Evolutionary conservation across 2,797 vertebrate species (phyloP).

Genomic region (Anguilla pacifica): DNA sequence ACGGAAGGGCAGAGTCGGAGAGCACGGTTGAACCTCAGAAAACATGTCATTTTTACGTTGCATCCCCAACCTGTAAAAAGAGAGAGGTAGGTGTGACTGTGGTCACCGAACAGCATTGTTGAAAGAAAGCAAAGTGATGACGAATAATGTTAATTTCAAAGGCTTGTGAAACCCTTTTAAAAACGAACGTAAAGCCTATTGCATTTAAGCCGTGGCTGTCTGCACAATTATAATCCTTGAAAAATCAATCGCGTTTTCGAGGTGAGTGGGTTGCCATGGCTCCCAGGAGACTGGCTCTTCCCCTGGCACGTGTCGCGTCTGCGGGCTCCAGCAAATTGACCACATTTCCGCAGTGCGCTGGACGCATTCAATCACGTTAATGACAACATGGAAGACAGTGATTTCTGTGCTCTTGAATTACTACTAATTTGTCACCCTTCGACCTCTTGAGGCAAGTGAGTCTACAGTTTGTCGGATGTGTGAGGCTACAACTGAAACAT

Average conservation of each 20-base stretch:
- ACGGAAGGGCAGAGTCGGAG: background rate
- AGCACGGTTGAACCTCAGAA: background rate
- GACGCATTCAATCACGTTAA: background rate
- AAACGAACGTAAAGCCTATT: background rate
- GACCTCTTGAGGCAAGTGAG: background rate
- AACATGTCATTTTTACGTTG: background rate
- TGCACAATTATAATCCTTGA: background rate
- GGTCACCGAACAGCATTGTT: background rate
- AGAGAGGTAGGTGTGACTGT: background rate
- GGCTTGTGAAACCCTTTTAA: background rate
- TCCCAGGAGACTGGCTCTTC: background rate
- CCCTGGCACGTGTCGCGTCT: background rate
- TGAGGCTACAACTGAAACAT: background rate
- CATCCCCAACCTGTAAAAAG: background rate
- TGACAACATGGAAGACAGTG: background rate
- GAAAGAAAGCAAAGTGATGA: background rate
- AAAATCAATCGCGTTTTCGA: background rate
- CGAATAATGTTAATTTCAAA: background rate
- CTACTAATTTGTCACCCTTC: background rate
- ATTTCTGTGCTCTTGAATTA: background rate
- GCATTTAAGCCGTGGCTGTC: background rate
- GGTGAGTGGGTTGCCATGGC: background rate
- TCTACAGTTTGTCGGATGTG: background rate
- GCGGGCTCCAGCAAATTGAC: background rate
- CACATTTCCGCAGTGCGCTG: background rate